These are phyloP conservation scores for Melanerpes formicivorus DNA, from an alignment of 2,113 vertebrate species.

Conservation along the genomic window DNA sequence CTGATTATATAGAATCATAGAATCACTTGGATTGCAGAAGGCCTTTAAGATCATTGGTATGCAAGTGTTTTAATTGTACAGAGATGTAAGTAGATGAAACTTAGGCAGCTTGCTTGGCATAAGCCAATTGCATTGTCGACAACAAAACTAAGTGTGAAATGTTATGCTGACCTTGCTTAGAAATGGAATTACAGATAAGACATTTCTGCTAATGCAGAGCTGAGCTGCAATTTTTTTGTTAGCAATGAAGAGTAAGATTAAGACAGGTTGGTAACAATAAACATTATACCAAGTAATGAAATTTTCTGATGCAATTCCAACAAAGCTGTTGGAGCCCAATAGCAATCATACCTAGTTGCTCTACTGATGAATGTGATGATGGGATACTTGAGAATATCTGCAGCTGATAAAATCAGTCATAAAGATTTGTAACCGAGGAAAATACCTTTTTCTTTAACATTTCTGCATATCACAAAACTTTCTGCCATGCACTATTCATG, in stretches of 20 bases:
- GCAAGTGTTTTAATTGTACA: neutral
- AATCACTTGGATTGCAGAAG: too few relatives aligned
- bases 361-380: neutral
- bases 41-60: too few relatives aligned
- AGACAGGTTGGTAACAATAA: neutral
- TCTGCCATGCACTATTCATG: neutral
- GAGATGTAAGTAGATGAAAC: neutral
- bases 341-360: neutral
- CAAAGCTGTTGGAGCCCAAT: neutral
- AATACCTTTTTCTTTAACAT: fast-evolving
- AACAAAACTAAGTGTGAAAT: neutral
- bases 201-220: neutral
- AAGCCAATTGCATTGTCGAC: neutral
- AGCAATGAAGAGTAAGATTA: neutral
- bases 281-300: neutral
- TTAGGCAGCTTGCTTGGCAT: neutral
- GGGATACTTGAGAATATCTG: neutral
- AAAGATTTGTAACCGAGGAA: neutral
- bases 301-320: neutral
- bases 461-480: neutral
- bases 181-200: slow-evolving; percentile 14
- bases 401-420: neutral
- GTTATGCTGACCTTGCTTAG: slow-evolving; percentile 24
- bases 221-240: neutral
- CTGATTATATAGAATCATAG: neutral